A percentile compares a stretch with the other conserved stretches of the same genome.
phyloP scores from a whole-genome alignment of 1,140 invertebrate species.

The Diabrotica undecimpunctata region DNA sequence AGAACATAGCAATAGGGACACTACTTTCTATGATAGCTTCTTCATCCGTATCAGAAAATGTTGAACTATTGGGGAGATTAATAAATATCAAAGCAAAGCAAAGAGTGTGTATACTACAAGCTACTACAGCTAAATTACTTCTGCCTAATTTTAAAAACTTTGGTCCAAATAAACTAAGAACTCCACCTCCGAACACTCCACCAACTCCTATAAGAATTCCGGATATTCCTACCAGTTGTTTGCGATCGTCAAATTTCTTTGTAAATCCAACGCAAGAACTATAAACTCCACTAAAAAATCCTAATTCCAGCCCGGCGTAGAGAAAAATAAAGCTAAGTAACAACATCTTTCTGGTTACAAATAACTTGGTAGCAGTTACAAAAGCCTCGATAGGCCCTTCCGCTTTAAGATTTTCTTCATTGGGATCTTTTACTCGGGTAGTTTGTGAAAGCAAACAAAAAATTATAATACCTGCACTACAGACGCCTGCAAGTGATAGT shows the following conservation, averaged over 20 bases:
- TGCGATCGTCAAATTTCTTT: conserved; percentile 66
- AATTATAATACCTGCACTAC: conserved; percentile 65
- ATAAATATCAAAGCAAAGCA: conserved; percentile 82
- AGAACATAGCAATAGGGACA: conserved; percentile 73
- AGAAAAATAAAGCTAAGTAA: conserved; percentile 81
- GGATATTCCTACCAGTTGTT: conserved; percentile 82
- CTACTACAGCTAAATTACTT: conserved; percentile 82
- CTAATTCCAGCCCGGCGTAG: conserved; percentile 88
- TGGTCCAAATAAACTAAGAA: conserved; percentile 86
- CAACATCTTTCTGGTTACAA: conserved; percentile 82
- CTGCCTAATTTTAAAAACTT: conserved; percentile 80
- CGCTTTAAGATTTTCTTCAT: conserved; percentile 53
- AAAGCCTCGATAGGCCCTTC: conserved; percentile 64
- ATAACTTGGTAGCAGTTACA: conserved; percentile 68
- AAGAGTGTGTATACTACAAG: conserved; percentile 75
- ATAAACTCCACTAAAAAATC: conserved; percentile 95
- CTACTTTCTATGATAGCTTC: conserved; percentile 57
- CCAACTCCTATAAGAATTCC: conserved; percentile 91
- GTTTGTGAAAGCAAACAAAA: conserved; percentile 59
- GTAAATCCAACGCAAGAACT: conserved; percentile 87
- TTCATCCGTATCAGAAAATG: conserved; percentile 61
- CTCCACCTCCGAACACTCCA: conserved; percentile 72
- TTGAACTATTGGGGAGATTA: conserved; percentile 78
- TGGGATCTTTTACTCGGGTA: conserved; percentile 54
- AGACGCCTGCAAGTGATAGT: conserved; percentile 66